Conservation (phyloP, 2,113 vertebrate species). For the Tupaia tana region DNA sequence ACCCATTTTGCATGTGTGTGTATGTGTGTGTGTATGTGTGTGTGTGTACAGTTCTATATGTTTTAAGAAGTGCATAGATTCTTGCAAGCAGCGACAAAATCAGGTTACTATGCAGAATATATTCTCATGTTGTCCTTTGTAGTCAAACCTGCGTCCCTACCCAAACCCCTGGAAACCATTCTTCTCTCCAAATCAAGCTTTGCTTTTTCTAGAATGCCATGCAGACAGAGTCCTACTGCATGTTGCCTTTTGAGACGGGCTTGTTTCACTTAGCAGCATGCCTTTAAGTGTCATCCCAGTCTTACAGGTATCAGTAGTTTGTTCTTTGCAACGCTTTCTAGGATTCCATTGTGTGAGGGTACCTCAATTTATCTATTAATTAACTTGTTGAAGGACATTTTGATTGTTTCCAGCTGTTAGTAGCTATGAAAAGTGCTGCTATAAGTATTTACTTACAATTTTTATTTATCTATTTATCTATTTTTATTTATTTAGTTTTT, state of each 20-base stretch:
- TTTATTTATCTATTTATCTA: background rate
- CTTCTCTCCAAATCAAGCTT: background rate
- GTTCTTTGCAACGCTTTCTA: background rate
- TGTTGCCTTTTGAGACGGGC: background rate
- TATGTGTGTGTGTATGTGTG: too few species aligned
- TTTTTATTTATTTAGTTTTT: too few species aligned
- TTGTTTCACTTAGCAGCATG: background rate
- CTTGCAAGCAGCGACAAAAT: background rate
- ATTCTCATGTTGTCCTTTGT: background rate
- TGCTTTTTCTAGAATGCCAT: background rate
- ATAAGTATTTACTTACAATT: background rate
- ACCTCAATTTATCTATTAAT: background rate
- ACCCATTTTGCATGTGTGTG: background rate
- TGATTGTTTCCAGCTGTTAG: conserved; percentile 2
- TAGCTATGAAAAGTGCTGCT: background rate
- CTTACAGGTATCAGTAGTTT: background rate
- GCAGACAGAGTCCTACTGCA: background rate
- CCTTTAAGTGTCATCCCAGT: background rate
- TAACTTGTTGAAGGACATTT: background rate
- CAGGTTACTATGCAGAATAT: background rate
- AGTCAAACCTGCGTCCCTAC: background rate
- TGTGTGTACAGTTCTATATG: background rate
- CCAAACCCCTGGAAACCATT: background rate
- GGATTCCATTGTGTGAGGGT: background rate
- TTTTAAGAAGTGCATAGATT: background rate